Evolutionary conservation across 1,140 invertebrate genomes (phyloP).

Genomic region (Brevipalpus yothersi): DNA sequence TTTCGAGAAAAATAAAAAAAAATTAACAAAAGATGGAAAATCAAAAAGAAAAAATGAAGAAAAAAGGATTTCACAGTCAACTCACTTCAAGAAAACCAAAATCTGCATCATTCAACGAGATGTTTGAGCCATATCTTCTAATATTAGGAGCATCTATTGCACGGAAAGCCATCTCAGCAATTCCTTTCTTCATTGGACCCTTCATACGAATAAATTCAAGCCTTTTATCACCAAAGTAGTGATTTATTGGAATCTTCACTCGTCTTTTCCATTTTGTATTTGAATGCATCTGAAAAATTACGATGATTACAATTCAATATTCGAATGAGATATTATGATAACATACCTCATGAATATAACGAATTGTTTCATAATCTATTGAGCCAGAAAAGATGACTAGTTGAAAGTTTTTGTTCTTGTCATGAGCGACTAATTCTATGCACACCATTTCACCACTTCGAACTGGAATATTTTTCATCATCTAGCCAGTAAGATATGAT

Average conservation of each 20-base stretch:
- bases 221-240: constrained; percentile 40
- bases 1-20: not conserved
- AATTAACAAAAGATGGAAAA: not conserved
- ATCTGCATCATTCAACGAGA: not conserved
- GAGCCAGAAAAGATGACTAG: constrained; percentile 88
- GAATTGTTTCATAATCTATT: constrained; percentile 84
- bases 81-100: not conserved
- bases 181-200: constrained; percentile 81
- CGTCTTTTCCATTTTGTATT: not conserved
- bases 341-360: constrained; percentile 80
- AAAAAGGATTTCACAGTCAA: constrained; percentile 25
- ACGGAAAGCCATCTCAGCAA: constrained; percentile 92
- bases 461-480: constrained; percentile 75
- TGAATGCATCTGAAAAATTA: not conserved
- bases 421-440: constrained; percentile 79
- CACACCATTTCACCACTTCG: constrained; percentile 95
- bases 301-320: not conserved
- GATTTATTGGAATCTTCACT: not conserved
- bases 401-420: constrained; percentile 24
- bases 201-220: constrained; percentile 95
- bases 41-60: constrained; percentile 17
- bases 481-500: constrained; percentile 24
- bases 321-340: not conserved
- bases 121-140: constrained; percentile 25
- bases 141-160: constrained; percentile 66